Evolutionary conservation across 2,888 invertebrate species (phyloP).

Genomic region (Harpagoxenus sublaevis): DNA sequence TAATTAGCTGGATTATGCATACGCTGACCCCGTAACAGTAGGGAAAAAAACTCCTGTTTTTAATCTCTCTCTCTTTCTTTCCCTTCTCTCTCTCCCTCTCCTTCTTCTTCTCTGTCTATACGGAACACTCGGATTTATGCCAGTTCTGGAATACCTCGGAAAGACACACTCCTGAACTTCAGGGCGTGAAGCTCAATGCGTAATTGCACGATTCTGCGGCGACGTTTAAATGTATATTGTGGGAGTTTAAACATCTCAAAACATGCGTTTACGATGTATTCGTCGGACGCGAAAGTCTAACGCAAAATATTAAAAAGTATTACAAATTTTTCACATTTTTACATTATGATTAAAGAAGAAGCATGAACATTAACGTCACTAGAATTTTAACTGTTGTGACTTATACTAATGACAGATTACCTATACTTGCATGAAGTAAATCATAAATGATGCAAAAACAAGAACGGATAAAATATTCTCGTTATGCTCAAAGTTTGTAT

Average conservation of each 20-base stretch:
- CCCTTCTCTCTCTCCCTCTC: background rate
- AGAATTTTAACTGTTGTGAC: background rate
- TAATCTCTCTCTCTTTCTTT: background rate
- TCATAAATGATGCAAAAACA: background rate
- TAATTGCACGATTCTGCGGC: background rate
- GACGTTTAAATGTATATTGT: background rate
- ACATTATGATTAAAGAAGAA: background rate
- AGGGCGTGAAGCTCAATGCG: background rate
- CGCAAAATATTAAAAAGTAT: background rate
- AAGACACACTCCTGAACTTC: background rate
- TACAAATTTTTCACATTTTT: background rate
- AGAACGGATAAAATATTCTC: background rate
- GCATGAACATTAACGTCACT: background rate
- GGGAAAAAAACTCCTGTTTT: background rate
- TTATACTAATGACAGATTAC: background rate
- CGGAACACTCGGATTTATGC: background rate
- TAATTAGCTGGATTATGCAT: conserved; percentile 44
- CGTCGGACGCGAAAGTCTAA: background rate
- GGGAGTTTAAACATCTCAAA: too few species aligned
- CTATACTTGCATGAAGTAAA: background rate
- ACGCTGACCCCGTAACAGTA: conserved; percentile 19
- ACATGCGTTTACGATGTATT: background rate
- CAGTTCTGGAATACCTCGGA: background rate
- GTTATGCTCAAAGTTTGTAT: background rate
- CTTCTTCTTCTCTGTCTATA: background rate